These are phyloP conservation scores for Chaenogobius annularis DNA, from an alignment of 2,113 vertebrate genomes.

Conservation along the genomic window DNA sequence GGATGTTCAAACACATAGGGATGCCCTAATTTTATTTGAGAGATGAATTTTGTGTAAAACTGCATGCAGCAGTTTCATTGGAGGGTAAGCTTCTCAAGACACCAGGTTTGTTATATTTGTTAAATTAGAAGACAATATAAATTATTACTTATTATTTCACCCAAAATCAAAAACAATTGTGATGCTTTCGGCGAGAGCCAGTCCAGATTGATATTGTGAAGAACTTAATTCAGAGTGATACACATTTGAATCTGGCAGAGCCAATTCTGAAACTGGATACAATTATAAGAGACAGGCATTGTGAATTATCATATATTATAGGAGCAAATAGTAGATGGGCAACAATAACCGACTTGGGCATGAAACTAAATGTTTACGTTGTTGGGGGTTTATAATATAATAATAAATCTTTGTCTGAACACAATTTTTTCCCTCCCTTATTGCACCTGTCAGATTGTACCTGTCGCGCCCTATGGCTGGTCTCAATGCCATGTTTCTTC, in stretches of 20 bases:
- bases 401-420: background rate
- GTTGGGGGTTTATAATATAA: background rate
- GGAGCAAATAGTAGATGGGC: background rate
- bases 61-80: no score
- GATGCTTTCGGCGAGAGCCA: no score
- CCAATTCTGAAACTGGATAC: background rate
- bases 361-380: background rate
- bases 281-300: background rate
- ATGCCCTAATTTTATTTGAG: background rate
- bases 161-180: background rate
- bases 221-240: no score
- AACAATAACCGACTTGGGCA: background rate
- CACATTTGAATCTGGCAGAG: no score
- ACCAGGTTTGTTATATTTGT: background rate
- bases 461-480: constrained; percentile 93
- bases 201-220: no score
- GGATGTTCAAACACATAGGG: background rate
- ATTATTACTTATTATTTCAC: background rate
- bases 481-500: constrained; percentile 87
- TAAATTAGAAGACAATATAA: no score
- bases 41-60: no score
- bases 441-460: constrained; percentile 75
- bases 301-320: background rate
- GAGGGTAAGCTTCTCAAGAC: background rate
- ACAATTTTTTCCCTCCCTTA: background rate